These are phyloP conservation scores for Nasua narica DNA, from an alignment of 2,797 vertebrate species.

Conservation along the genomic window DNA sequence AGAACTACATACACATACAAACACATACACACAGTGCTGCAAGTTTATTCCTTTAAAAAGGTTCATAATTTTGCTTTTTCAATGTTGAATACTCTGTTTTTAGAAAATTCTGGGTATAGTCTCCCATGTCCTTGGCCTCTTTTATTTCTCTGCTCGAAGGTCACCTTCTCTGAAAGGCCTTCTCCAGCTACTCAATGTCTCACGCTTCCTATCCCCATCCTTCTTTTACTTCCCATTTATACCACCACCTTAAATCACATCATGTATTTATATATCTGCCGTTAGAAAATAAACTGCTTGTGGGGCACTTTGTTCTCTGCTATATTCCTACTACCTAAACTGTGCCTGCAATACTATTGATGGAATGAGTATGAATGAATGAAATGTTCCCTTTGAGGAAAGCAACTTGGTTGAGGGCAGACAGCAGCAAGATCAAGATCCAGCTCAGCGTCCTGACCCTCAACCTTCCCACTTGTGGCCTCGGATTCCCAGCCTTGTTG, in stretches of 20 bases:
- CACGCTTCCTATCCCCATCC: neutral
- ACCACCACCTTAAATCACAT: neutral
- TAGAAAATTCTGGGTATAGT: neutral
- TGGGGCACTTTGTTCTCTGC: neutral
- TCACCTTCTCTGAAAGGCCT: neutral
- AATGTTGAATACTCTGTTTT: neutral
- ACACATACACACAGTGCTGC: neutral
- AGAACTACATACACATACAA: neutral
- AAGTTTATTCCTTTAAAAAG: conserved; percentile 30
- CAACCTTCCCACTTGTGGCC: neutral
- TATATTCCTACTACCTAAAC: neutral
- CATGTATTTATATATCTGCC: neutral
- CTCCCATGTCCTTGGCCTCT: neutral
- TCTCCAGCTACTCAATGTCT: neutral
- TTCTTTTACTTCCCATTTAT: neutral
- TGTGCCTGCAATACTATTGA: neutral
- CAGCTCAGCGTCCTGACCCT: neutral
- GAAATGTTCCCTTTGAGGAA: neutral
- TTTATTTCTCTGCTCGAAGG: neutral
- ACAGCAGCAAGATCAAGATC: neutral
- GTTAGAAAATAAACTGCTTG: neutral
- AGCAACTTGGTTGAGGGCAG: neutral
- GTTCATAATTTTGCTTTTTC: neutral
- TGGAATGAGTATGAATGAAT: neutral
- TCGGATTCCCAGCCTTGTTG: neutral